Base-by-base conservation (phyloP, 2,888 invertebrate species). In the Colostygia pectinataria region DNA sequence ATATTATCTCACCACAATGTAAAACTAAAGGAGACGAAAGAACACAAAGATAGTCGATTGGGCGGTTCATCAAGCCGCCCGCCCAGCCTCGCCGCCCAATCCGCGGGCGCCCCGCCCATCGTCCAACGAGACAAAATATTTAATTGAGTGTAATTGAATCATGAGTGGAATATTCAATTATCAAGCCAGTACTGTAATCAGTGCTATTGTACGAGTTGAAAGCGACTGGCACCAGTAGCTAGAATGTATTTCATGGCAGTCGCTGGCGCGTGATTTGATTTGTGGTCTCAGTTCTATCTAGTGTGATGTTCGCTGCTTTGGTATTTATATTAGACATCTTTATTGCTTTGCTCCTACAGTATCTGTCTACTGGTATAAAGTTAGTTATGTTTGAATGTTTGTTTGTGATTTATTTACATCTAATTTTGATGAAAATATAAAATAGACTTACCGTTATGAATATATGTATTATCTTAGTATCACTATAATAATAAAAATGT, bases 71-170 rank as follows among this genome's bases (percentile, higher is more conserved):
- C 44, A 28, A 51, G 49, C 77, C 76, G 73, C 78, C 85, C 84
- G 78, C 74, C 77, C 69, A 61, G 40, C 55, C 73, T 45, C 57
- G 59, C 84, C 84, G 85, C 85, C 86, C 80, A 79, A 72, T 67
- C 69, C 59, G 58, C 57, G 41, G 54, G 27, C 63, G 72, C 68
- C 68, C 82, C 84, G 84, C 87, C 86, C 75, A 76, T 77, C 74
- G 74, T 74, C 77, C 77, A 74, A 56, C 63, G 55, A 62, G 65
- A 68, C 59, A 53, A 67, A 69, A 79, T 40, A 40, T 20, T 34
- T 87, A 86, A 87, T 86, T 83, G 83, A 77, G 66, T 68, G 71
- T 87, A 86, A 88, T 86, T 81, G 74, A 85, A 86, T 86, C 78
- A 81, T 69, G 72, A 68, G 68, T 59, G 25, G 60, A 68, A 69